These are phyloP conservation scores for Miopithecus talapoin DNA, from an alignment of 2,797 vertebrate species.

Conservation along the genomic window DNA sequence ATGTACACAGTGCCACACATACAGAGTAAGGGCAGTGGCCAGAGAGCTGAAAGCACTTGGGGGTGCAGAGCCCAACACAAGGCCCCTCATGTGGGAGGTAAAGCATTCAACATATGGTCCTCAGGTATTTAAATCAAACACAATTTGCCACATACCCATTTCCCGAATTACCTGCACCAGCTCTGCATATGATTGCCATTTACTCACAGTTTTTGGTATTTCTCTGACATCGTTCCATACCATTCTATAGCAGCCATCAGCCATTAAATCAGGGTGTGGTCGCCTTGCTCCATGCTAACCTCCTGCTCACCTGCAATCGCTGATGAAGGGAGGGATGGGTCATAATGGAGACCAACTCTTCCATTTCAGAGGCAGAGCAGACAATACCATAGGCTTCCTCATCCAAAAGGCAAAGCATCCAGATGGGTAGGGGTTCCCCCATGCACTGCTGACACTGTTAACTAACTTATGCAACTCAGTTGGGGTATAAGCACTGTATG, in stretches of 20 bases:
- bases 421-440: neutral
- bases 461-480: neutral
- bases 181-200: neutral
- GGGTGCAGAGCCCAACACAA: neutral
- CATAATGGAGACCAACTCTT: neutral
- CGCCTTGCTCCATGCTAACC: accelerated
- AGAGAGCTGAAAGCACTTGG: neutral
- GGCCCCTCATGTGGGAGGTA: neutral
- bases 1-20: neutral
- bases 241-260: neutral
- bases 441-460: neutral
- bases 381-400: neutral
- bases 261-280: neutral
- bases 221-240: neutral
- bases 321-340: neutral
- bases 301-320: neutral
- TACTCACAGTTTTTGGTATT: neutral
- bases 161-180: neutral
- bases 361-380: neutral
- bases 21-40: neutral
- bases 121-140: neutral
- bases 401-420: neutral
- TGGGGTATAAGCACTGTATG: neutral
- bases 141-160: neutral
- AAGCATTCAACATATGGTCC: neutral